Base-by-base conservation (phyloP, 1,140 invertebrate species). In the Drosophila nasuta region DNA sequence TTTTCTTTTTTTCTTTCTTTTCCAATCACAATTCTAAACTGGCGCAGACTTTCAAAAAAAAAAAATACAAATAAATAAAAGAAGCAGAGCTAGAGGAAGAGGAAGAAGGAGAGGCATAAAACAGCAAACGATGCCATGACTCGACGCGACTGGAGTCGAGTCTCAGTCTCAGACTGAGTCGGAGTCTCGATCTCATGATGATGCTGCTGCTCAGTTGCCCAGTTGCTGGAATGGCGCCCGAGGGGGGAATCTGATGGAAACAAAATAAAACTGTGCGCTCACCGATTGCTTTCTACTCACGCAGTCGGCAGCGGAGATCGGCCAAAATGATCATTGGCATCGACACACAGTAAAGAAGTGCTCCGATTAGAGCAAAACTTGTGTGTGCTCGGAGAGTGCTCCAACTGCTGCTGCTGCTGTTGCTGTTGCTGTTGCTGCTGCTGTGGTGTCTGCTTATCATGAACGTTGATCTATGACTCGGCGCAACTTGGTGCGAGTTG, bases 401-500 rank as follows among this genome's bases (percentile, higher is more conserved):
- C 62, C 20, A 38, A 57, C 54, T 60, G 25, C 43, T 51, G n/a
- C 33, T 30, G 15, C 49, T 20, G 43, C 43, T 20, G 11, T 35
- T 48, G 30, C 41, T 33, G 33, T 5, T 6, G 30, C 7, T 7
- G 30, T 1, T 8, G 20, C 13, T 56, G 54, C 63, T 46, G 49
- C 57, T 64, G 48, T 30, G 30, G 62, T 60, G 80, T 63, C 20
- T 35, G 75, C 81, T 88, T 87, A 87, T 87, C 83, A 78, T 87
- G 83, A 83, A 88, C 85, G 85, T 70, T 87, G 83, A 87, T 87
- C 83, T 87, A 87, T 87, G 83, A 87, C 83, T 88, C 60, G 77
- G 64, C 69, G 68, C 69, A 65, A 79, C 69, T 79, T 70, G 63
- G 70, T 62, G 69, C 68, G 68, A 72, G 30, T 79, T 79, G 77